Percentiles rank a stretch among this genome's conserved stretches.
These are phyloP conservation scores for Paramuricea clavata DNA, from an alignment of 92 coral and sea anemone species.

Conservation along the genomic window DNA sequence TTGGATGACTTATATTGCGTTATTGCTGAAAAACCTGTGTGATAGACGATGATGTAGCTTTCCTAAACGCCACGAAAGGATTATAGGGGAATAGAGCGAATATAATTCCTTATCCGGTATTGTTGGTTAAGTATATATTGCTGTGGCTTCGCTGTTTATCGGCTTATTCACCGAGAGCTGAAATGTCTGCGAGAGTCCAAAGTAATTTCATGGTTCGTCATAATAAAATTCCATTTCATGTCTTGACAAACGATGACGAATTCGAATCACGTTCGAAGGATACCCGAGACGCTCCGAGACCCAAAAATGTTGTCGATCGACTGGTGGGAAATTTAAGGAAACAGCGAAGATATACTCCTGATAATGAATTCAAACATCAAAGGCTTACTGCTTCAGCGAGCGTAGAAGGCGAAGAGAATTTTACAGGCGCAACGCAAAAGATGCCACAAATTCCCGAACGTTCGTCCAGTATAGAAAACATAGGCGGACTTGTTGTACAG, in stretches of 20 bases:
- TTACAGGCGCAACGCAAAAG: neutral
- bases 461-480: constrained; percentile 5
- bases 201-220: constrained; percentile 21
- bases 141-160: neutral
- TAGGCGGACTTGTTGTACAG: neutral
- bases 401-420: neutral
- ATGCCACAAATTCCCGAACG: neutral
- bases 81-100: neutral
- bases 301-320: constrained; percentile 25
- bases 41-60: neutral
- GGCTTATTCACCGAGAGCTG: neutral
- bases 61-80: neutral
- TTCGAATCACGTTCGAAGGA: neutral
- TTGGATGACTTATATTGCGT: neutral
- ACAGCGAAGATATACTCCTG: neutral
- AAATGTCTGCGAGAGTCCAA: neutral
- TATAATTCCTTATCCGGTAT: constrained; percentile 14
- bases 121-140: neutral
- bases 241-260: constrained; percentile 28
- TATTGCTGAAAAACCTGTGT: neutral
- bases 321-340: constrained; percentile 7
- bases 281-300: neutral
- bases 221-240: constrained; percentile 28
- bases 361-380: neutral
- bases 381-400: neutral